phyloP scores from a whole-genome alignment of 1,140 invertebrate genomes.

The Whitmania pigra region DNA sequence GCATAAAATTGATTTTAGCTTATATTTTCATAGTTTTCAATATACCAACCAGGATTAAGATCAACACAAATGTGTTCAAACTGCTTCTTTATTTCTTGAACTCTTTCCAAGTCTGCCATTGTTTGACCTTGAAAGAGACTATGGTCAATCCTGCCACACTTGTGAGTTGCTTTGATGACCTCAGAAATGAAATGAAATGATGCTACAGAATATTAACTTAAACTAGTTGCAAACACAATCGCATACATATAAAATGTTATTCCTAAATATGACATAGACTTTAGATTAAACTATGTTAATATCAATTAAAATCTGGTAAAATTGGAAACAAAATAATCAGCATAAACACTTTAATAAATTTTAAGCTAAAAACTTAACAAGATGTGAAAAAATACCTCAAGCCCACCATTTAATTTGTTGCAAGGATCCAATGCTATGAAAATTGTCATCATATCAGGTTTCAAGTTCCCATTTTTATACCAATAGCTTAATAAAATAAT shows the following conservation, averaged over 20 bases:
- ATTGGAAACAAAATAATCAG: too few species aligned
- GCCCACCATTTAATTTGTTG: slow-evolving; percentile 34
- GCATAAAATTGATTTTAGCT: too few species aligned
- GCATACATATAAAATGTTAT: too few species aligned
- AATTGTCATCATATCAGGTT: slow-evolving; percentile 37
- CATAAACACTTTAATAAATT: background rate
- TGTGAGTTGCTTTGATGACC: slow-evolving; percentile 32
- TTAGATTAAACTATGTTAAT: too few species aligned
- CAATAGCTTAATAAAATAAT: slow-evolving; percentile 31
- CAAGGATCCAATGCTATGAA: slow-evolving; percentile 37
- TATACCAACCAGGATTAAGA: slow-evolving; percentile 31
- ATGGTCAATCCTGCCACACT: slow-evolving; percentile 35
- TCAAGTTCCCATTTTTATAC: slow-evolving; percentile 39
- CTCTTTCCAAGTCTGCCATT: slow-evolving; percentile 30
- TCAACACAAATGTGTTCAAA: slow-evolving; percentile 29
- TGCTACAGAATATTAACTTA: background rate
- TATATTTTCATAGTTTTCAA: too few species aligned
- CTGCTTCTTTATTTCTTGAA: slow-evolving; percentile 28
- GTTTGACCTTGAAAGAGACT: slow-evolving; percentile 31
- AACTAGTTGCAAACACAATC: too few species aligned
- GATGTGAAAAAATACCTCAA: slow-evolving; percentile 30
- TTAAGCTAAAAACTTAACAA: background rate
- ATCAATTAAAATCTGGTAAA: too few species aligned
- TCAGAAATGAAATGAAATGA: slow-evolving; percentile 14
- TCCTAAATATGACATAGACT: too few species aligned